Evolutionary conservation across 2,888 invertebrate species (phyloP).

Genomic region (Liopterus haemorrhoidalis): DNA sequence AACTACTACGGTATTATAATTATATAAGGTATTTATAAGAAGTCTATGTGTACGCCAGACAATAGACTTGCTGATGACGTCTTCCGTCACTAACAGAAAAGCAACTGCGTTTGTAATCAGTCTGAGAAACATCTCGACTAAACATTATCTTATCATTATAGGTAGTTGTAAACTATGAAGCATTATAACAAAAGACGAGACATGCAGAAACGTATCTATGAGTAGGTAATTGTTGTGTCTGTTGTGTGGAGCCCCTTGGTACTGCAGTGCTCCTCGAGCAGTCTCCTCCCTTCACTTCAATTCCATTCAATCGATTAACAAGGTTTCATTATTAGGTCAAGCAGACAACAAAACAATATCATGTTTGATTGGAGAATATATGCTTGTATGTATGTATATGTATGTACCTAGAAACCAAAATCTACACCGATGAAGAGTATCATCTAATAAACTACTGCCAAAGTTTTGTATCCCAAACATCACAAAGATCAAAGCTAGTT

Average conservation of each 20-base stretch:
- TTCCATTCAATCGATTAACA: too few species aligned
- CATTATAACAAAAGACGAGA: slow-evolving; percentile 42
- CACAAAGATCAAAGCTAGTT: slow-evolving; percentile 43
- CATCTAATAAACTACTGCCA: slow-evolving; percentile 39
- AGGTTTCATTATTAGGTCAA: slow-evolving; percentile 10
- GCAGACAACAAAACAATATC: slow-evolving; percentile 14
- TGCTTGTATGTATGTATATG: slow-evolving; percentile 14
- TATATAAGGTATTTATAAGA: slow-evolving; percentile 37
- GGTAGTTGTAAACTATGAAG: slow-evolving; percentile 41
- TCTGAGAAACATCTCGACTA: slow-evolving; percentile 22
- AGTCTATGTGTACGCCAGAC: too few species aligned
- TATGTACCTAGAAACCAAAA: slow-evolving; percentile 28
- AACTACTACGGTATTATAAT: slow-evolving; percentile 44
- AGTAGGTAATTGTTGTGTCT: slow-evolving; percentile 13
- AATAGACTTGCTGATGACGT: too few species aligned
- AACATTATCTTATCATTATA: slow-evolving; percentile 22
- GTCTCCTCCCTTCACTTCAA: too few species aligned
- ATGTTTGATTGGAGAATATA: slow-evolving; percentile 14
- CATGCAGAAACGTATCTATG: slow-evolving; percentile 38
- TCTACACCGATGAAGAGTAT: slow-evolving; percentile 30
- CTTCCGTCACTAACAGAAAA: slow-evolving; percentile 21
- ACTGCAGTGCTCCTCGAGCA: too few species aligned
- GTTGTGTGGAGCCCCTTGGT: slow-evolving; percentile 8
- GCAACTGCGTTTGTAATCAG: slow-evolving; percentile 22
- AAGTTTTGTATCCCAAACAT: slow-evolving; percentile 44